These are phyloP conservation scores for Heliconius aoede DNA, from an alignment of 2,888 invertebrate genomes.

Conservation along the genomic window DNA sequence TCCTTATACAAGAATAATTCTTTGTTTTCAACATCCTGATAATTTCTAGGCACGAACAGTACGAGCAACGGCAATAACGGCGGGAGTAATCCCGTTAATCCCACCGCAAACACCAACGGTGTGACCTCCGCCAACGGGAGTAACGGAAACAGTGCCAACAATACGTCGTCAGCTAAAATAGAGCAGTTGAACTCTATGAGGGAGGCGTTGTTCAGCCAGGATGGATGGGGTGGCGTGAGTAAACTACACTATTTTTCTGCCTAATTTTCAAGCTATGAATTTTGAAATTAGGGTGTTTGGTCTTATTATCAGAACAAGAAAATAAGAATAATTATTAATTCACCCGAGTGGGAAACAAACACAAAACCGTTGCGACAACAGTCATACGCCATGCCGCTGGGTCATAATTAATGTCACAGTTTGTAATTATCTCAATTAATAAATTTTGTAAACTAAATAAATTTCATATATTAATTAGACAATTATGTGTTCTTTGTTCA, in stretches of 20 bases:
- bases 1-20: background rate
- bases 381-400: background rate
- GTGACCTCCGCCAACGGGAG: conserved; percentile 69
- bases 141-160: conserved; percentile 80
- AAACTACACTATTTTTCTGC: conserved; percentile 33
- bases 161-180: conserved; percentile 89
- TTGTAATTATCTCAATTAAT: background rate
- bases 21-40: background rate
- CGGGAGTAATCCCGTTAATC: conserved; percentile 76
- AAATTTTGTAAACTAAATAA: conserved; percentile 13
- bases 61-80: conserved; percentile 71
- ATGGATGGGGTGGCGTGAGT: conserved; percentile 96
- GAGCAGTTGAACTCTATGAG: conserved; percentile 96
- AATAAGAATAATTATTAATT: too few species aligned
- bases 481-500: conserved; percentile 25
- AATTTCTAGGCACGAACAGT: conserved; percentile 68
- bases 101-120: conserved; percentile 69
- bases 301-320: too few species aligned
- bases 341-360: too few species aligned
- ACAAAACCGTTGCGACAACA: too few species aligned
- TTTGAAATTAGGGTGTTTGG: too few species aligned
- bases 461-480: conserved; percentile 26
- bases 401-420: background rate
- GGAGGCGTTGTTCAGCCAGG: conserved; percentile 94
- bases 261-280: too few species aligned